phyloP scores from a whole-genome alignment of 2,113 vertebrate species.

The Heptranchias perlo region DNA sequence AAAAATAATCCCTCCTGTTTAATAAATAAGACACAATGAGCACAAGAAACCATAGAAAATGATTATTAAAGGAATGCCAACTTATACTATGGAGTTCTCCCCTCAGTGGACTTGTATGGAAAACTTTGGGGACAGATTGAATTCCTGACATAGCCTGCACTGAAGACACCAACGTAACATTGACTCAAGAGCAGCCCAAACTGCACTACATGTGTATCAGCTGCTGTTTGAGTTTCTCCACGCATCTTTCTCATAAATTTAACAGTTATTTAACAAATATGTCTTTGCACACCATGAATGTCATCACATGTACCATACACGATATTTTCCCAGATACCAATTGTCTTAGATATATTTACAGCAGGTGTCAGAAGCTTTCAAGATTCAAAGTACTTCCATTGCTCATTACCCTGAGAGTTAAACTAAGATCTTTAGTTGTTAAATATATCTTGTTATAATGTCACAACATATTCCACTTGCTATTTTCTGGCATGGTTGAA shows the following conservation, averaged over 20 bases:
- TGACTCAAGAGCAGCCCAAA: too few species aligned
- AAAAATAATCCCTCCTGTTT: background rate
- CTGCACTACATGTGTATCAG: too few species aligned
- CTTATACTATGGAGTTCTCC: background rate
- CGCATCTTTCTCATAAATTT: background rate
- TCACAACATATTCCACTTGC: background rate
- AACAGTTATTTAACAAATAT: background rate
- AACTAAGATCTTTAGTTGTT: background rate
- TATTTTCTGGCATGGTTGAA: background rate
- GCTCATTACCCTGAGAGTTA: background rate
- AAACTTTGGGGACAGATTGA: background rate
- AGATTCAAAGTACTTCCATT: background rate
- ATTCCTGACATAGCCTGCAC: too few species aligned
- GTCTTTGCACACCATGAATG: background rate
- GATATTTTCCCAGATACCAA: background rate
- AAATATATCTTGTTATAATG: background rate
- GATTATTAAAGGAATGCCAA: background rate
- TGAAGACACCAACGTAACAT: too few species aligned
- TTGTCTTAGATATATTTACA: background rate
- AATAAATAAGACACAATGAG: background rate
- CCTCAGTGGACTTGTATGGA: background rate
- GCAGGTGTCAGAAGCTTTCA: background rate
- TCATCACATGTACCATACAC: background rate
- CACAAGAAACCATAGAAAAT: background rate
- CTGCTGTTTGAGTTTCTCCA: background rate